Base-by-base conservation (phyloP, 2,113 vertebrate genomes). In the Zeus faber region DNA sequence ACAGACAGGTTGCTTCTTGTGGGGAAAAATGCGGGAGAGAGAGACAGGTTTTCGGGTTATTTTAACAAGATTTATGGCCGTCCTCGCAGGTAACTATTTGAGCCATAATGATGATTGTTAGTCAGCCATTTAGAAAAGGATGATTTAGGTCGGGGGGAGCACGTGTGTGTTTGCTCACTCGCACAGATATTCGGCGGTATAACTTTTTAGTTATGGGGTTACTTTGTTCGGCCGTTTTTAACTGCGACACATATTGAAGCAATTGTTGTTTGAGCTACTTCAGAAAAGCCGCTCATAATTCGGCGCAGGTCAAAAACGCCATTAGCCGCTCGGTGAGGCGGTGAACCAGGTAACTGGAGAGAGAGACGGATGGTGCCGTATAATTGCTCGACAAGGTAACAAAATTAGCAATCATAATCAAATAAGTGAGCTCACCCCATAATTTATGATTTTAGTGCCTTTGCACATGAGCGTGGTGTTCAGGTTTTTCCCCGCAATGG, bases 11-110 rank as follows among this genome's bases (percentile, higher is more conserved):
- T 97, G 92, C 92, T 90, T 92, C 91, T 93, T 90, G 89, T 85
- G 65, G 68, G 70, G 29, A 31, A n/a, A 45, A 81, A 86, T 87
- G 91, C 86, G 88, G 85, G 86, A 89, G 62, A 72, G 49, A 72
- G 46, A 77, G 89, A 92, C 90, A 93, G 90, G 87, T 90, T 94
- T 94, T 94, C 87, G 91, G n/a, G 92, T 95, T 95, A 92, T 94
- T 95, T 94, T 93, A 95, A 91, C 92, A 94, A 95, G 94, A 96
- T 95, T 94, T 94, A 96, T 94, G 92, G 85, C 88, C 73, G 72
- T 89, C 91, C 91, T 95, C 90, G 87, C 88, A 95, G 89, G 91
- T 94, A 94, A 95, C 90, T 76, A 86, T 91, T 93, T 92, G 84
- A 90, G 91, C 90, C 82, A 85, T 93, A 94, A 96, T 92, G 90